Evolutionary conservation across 92 coral and sea anemone species (phyloP).

Genomic region (Plumapathes pennacea): DNA sequence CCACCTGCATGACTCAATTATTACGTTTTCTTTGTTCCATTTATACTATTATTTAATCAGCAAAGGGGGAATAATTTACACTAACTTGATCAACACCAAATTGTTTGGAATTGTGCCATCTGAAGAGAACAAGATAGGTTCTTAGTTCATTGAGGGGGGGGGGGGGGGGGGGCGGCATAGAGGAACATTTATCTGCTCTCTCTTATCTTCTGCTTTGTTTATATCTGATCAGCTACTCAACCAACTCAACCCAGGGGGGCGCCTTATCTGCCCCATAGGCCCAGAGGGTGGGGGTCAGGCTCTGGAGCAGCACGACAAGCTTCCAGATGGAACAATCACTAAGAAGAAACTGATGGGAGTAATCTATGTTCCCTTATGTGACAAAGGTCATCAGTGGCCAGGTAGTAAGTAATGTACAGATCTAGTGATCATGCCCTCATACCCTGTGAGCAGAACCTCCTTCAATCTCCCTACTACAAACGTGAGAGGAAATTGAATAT

Average conservation of each 20-base stretch:
- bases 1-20: too few species aligned
- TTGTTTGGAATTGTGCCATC: too few species aligned
- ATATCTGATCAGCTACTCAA: slow-evolving; percentile 48
- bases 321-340: slow-evolving; percentile 61
- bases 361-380: slow-evolving; percentile 80
- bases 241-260: slow-evolving; percentile 82
- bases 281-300: slow-evolving; percentile 83
- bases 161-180: not conserved
- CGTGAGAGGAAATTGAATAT: too few species aligned
- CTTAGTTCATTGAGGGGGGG: not conserved
- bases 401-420: slow-evolving; percentile 59
- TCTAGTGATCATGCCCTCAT: too few species aligned
- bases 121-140: too few species aligned
- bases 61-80: too few species aligned
- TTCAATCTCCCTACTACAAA: too few species aligned
- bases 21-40: too few species aligned
- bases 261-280: slow-evolving; percentile 81
- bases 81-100: too few species aligned
- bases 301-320: slow-evolving; percentile 79
- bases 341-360: slow-evolving; percentile 82
- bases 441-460: too few species aligned
- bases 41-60: too few species aligned
- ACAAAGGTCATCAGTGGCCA: slow-evolving; percentile 88
- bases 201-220: not conserved
- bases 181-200: not conserved